Base-by-base conservation (phyloP, 1,140 invertebrate genomes). In the Drosophila virilis region DNA sequence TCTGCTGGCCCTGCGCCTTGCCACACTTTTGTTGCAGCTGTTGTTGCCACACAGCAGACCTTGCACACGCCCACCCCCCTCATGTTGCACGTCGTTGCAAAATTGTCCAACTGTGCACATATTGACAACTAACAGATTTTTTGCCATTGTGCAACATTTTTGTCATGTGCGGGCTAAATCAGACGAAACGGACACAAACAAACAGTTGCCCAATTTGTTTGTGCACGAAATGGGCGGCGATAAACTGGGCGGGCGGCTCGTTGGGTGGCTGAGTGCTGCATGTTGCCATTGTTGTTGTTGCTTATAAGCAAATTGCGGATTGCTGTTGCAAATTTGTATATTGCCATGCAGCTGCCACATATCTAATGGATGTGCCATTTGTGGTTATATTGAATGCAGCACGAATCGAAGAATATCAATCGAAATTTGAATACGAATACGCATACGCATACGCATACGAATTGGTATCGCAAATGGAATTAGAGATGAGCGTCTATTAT, bases 291-390 rank as follows among this genome's bases (percentile, higher is more conserved):
- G 32, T 51, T 72, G 54, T 33, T 59, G 64, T 60, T 73, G 70
- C 64, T 73, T 72, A 67, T 72, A 72, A 72, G 70, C 70, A 73
- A 73, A 73, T 73, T 73, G 70, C 46, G 55, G 64, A 73, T 73
- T 73, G 70, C 70, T 73, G 70, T 73, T 73, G 70, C 81, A 71
- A 85, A 86, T 85, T 84, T 84, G 78, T 80, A 74, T 85, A 72
- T 84, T 83, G 80, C 78, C 83, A 82, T 75, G 73, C 76, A 83
- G 77, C 64, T 67, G 62, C 22, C 22, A 28, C 70, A 73, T 59
- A 64, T 84, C 81, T 81, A 84, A 84, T 84, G 80, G 81, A 84
- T 86, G 81, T 86, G 82, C 74, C 82, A 81, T 85, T 82, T 84
- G 81, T 65, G 81, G 81, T 35, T 75, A 66, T 57, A 73, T 73